phyloP scores from a whole-genome alignment of 2,113 vertebrate genomes.

The Phocoena phocoena region DNA sequence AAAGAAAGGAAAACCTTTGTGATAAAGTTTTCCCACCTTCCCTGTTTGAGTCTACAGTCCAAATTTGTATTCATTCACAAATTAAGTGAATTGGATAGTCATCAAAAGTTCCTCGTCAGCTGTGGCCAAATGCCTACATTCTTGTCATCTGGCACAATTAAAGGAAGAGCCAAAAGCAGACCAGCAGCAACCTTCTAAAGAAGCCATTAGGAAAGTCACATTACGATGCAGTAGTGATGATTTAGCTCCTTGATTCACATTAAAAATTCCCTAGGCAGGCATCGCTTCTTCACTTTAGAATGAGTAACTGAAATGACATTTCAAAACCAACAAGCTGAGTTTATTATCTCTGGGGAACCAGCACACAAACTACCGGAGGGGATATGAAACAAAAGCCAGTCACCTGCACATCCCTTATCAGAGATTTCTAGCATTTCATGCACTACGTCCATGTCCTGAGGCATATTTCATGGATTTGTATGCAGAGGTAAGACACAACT shows the following conservation, averaged over 20 bases:
- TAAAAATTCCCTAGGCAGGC: slow-evolving; percentile 17
- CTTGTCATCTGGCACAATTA: slow-evolving; percentile 25
- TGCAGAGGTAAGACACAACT: background rate
- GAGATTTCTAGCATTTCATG: background rate
- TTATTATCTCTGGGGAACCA: slow-evolving; percentile 25
- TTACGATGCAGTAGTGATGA: background rate
- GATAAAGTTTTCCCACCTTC: background rate
- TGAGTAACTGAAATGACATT: slow-evolving; percentile 51
- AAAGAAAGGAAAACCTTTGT: background rate
- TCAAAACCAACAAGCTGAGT: slow-evolving; percentile 20
- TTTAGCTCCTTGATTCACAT: background rate
- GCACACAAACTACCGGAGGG: background rate
- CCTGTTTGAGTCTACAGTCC: background rate
- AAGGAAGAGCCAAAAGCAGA: slow-evolving; percentile 18
- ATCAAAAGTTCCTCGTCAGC: background rate
- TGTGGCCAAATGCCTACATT: background rate
- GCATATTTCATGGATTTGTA: background rate
- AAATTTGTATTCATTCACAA: slow-evolving; percentile 36
- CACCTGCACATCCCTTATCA: background rate
- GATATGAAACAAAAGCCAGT: background rate
- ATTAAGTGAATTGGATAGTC: background rate
- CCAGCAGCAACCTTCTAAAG: background rate
- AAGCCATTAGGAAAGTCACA: background rate
- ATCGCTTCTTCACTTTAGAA: background rate
- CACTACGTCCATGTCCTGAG: background rate